Percentiles rank a stretch among this genome's conserved stretches.
Evolutionary conservation across 2,113 vertebrate genomes (phyloP).

Genomic region (Ceyx melanurus): DNA sequence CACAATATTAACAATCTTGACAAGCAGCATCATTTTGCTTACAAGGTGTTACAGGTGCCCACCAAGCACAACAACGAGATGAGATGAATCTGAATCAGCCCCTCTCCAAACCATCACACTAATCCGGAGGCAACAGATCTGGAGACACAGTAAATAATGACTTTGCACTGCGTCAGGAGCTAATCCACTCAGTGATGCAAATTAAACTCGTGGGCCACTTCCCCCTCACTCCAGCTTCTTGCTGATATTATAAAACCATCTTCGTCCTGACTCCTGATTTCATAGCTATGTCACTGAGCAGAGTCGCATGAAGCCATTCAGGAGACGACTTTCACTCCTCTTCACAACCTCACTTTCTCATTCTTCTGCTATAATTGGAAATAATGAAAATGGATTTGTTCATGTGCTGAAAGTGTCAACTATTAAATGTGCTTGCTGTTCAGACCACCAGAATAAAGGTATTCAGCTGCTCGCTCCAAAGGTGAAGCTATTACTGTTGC

Average conservation of each 20-base stretch:
- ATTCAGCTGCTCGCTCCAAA: background rate
- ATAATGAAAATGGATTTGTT: constrained; percentile 43
- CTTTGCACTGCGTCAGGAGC: constrained; percentile 59
- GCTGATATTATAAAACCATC: background rate
- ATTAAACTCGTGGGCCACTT: constrained; percentile 47
- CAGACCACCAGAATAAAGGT: background rate
- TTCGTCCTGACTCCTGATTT: background rate
- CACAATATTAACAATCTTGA: background rate
- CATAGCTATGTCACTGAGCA: background rate
- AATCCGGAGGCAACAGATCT: background rate
- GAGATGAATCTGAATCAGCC: constrained; percentile 12
- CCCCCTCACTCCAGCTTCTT: constrained; percentile 54
- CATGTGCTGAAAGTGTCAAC: background rate
- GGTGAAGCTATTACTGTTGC: constrained; percentile 18
- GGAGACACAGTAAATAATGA: constrained; percentile 48
- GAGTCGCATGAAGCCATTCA: background rate
- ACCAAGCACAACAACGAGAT: background rate
- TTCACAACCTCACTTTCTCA: constrained; percentile 6
- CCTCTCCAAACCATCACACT: background rate
- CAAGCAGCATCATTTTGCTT: background rate
- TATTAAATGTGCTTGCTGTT: background rate
- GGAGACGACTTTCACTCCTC: constrained; percentile 14
- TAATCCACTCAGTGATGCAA: constrained; percentile 62
- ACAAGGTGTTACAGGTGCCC: background rate
- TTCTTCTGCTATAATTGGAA: constrained; percentile 59